A percentile compares a stretch with the other conserved stretches of the same genome.
phyloP scores from a whole-genome alignment of 2,888 invertebrate genomes.

The Pterostichus niger region DNA sequence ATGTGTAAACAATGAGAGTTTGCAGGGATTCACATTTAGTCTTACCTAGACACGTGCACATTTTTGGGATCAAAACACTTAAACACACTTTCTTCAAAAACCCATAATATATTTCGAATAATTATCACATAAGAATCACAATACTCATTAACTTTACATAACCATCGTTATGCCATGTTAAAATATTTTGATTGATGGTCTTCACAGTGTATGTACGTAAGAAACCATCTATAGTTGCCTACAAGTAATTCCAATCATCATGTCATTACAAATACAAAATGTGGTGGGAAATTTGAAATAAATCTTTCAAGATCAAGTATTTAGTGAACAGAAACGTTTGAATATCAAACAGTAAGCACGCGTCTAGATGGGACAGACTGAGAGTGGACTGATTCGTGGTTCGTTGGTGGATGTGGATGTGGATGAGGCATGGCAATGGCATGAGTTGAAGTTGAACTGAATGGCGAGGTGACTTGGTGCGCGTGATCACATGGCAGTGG shows the following conservation, averaged over 20 bases:
- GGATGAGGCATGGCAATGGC: constrained; percentile 12
- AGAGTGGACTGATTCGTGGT: constrained; percentile 25
- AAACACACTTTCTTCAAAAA: constrained; percentile 67
- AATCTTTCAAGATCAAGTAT: constrained; percentile 55
- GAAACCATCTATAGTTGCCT: constrained; percentile 65
- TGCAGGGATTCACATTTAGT: constrained; percentile 55
- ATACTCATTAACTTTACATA: constrained; percentile 67
- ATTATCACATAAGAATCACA: constrained; percentile 67
- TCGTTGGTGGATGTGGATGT: constrained; percentile 46
- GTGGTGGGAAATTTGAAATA: constrained; percentile 62
- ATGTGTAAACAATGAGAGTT: constrained; percentile 56
- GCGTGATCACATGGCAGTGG: constrained; percentile 61
- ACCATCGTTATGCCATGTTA: constrained; percentile 63
- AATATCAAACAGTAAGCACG: constrained; percentile 67
- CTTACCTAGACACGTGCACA: constrained; percentile 67
- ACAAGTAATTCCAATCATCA: constrained; percentile 61
- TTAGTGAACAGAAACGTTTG: constrained; percentile 64
- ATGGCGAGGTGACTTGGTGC: constrained; percentile 30
- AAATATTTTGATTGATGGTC: constrained; percentile 67
- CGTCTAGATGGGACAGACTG: constrained; percentile 65
- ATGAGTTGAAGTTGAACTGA: constrained; percentile 30
- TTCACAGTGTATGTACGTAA: constrained; percentile 54
- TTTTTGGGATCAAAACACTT: constrained; percentile 66
- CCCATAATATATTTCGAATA: constrained; percentile 67
- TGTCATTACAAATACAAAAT: constrained; percentile 60